Evolutionary conservation across 2,888 invertebrate species (phyloP).

Genomic region (Orchestes rusci): DNA sequence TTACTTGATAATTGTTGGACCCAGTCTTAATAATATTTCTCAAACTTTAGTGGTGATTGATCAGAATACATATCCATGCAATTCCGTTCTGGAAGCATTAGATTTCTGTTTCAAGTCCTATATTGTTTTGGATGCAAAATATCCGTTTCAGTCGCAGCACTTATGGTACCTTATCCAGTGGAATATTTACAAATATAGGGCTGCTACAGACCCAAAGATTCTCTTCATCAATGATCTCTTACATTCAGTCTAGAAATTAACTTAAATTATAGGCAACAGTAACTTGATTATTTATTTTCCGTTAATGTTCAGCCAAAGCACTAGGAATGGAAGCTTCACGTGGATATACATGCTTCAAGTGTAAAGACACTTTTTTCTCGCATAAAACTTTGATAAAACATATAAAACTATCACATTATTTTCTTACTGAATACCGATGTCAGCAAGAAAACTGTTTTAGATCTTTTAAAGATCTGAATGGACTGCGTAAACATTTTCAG

Average conservation of each 20-base stretch:
- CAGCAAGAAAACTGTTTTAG: too few species aligned
- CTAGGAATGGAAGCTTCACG: conserved; percentile 2
- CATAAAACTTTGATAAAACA: conserved; percentile 1
- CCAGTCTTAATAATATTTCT: too few species aligned
- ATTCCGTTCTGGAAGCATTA: conserved; percentile 8
- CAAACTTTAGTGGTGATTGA: too few species aligned
- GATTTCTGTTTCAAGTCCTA: conserved; percentile 13
- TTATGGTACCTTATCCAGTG: conserved; percentile 13
- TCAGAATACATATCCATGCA: conserved; percentile 7
- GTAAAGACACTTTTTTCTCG: conserved; percentile 3
- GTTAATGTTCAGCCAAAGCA: too few species aligned
- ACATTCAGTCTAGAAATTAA: neutral
- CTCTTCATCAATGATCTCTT: neutral
- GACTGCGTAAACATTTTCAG: too few species aligned
- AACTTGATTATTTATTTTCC: too few species aligned
- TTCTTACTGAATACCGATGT: conserved; percentile 8
- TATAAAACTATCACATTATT: conserved; percentile 5
- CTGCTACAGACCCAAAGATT: conserved; percentile 6
- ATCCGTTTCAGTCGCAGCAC: conserved; percentile 5
- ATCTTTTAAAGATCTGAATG: too few species aligned
- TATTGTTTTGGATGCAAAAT: conserved; percentile 10
- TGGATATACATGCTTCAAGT: conserved; percentile 5
- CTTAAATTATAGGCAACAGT: too few species aligned
- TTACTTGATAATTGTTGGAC: too few species aligned
- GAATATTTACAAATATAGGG: conserved; percentile 4